Evolutionary conservation across 2,113 vertebrate species (phyloP).

Genomic region (Catharus bicknelli): DNA sequence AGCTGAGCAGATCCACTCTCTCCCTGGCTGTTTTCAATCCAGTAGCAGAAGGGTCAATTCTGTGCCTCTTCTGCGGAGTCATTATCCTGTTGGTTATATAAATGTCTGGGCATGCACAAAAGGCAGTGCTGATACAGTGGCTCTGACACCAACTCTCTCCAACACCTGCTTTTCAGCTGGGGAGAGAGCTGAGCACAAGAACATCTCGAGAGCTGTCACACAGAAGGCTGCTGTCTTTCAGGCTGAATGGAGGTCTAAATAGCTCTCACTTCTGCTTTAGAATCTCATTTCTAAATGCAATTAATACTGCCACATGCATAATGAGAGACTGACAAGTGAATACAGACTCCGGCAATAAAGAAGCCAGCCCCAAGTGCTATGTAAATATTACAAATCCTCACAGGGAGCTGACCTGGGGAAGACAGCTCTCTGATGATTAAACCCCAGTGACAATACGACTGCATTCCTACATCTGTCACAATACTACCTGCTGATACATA

Average conservation of each 20-base stretch:
- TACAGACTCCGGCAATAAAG: constrained; percentile 44
- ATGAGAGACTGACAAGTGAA: constrained; percentile 59
- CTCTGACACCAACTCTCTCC: constrained; percentile 47
- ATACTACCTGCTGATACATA: constrained; percentile 59
- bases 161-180: constrained; percentile 69
- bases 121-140: constrained; percentile 60
- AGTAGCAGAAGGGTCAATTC: constrained; percentile 56
- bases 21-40: not conserved
- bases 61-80: constrained; percentile 58
- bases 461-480: constrained; percentile 60
- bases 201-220: constrained; percentile 58
- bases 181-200: constrained; percentile 58
- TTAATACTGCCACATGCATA: constrained; percentile 69
- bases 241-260: constrained; percentile 58
- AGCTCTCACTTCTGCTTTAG: constrained; percentile 58
- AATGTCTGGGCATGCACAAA: constrained; percentile 70
- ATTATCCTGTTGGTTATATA: constrained; percentile 63
- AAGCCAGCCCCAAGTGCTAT: constrained; percentile 49
- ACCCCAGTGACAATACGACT: constrained; percentile 31
- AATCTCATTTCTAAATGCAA: constrained; percentile 68
- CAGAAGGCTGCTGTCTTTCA: constrained; percentile 59
- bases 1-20: not conserved
- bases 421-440: constrained; percentile 59
- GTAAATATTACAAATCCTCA: constrained; percentile 64
- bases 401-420: constrained; percentile 43